phyloP scores from a whole-genome alignment of 2,113 vertebrate genomes.

The Cacatua alba region DNA sequence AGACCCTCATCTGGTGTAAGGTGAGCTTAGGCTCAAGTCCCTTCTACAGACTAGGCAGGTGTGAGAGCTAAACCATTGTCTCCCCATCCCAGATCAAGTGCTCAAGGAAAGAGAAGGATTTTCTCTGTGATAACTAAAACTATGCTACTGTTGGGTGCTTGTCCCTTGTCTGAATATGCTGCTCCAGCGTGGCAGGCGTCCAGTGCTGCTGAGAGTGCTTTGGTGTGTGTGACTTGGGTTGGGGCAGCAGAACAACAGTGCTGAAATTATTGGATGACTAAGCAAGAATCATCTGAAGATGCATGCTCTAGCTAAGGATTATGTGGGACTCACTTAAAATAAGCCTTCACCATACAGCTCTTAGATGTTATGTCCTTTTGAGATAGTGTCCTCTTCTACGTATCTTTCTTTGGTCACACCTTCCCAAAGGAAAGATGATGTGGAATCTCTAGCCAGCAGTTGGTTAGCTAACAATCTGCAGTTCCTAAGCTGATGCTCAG shows the following conservation, averaged over 20 bases:
- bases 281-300: not conserved
- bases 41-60: not conserved
- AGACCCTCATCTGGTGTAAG: not conserved
- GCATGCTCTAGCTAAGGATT: not conserved
- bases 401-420: not conserved
- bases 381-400: not conserved
- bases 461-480: not conserved
- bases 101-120: not conserved
- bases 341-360: not conserved
- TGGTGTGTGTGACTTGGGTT: not conserved
- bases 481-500: not conserved
- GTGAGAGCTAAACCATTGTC: not conserved
- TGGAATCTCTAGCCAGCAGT: not conserved
- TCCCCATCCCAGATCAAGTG: not conserved
- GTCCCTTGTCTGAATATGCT: not conserved
- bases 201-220: not conserved
- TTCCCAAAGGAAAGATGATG: not conserved
- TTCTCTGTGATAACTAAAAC: not conserved
- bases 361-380: not conserved
- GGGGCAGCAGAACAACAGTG: not conserved
- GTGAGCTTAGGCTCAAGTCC: not conserved
- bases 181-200: not conserved
- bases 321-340: not conserved
- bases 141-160: rapidly evolving
- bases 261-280: not conserved